Conservation (phyloP, 30 jellyfish, hydroid and myxozoan genomes). For the Aurelia aurita region DNA sequence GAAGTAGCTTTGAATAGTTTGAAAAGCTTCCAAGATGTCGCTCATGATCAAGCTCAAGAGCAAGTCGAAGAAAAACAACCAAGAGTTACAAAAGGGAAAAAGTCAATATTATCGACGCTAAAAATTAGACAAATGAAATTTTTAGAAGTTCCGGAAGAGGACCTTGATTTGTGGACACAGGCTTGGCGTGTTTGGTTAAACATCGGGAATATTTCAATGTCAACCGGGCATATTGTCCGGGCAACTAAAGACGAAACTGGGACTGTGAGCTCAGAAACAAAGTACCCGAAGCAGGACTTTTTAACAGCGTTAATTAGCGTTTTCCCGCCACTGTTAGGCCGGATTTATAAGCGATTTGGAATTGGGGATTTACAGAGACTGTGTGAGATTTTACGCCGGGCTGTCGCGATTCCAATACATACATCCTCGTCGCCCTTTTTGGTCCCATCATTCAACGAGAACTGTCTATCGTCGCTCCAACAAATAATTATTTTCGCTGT, state of each 20-base stretch:
- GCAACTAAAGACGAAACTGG: conserved; percentile 79
- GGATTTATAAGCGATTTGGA: conserved; percentile 89
- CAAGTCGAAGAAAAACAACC: conserved; percentile 36
- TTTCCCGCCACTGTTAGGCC: conserved; percentile 90
- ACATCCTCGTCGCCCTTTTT: conserved; percentile 90
- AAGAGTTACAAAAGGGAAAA: conserved; percentile 11
- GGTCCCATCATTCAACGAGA: conserved; percentile 90
- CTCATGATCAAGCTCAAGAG: conserved; percentile 66
- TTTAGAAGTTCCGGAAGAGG: conserved; percentile 67
- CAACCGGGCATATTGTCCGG: conserved; percentile 68
- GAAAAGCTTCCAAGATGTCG: conserved; percentile 95
- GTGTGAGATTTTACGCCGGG: conserved; percentile 77
- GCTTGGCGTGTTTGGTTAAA: conserved; percentile 98
- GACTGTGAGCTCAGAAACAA: conserved; percentile 45
- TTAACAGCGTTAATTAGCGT: conserved; percentile 85
- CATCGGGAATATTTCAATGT: conserved; percentile 87
- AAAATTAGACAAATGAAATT: conserved; percentile 60
- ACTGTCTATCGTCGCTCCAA: conserved; percentile 87
- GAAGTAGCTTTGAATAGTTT: conserved; percentile 93
- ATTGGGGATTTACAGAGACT: conserved; percentile 93
- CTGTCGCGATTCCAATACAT: conserved; percentile 90
- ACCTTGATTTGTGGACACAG: conserved; percentile 86
- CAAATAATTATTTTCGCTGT: conserved; percentile 72
- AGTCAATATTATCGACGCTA: conserved; percentile 8
- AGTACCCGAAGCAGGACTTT: conserved; percentile 87